Evolutionary conservation across 1,140 invertebrate species (phyloP).

Genomic region (Ctenoplectra terminalis): DNA sequence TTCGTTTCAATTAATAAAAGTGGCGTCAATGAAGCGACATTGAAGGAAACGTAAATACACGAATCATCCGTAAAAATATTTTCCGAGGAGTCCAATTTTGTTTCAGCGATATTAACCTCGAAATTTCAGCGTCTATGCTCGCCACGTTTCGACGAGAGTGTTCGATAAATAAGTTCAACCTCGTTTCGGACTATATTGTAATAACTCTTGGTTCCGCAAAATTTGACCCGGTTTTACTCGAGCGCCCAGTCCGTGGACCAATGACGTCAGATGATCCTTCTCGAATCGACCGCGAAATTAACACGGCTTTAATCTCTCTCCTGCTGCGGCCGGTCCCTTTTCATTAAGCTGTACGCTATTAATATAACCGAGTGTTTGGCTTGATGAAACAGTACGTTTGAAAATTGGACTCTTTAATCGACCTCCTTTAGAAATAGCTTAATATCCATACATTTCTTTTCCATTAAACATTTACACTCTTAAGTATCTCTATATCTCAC

Average conservation of each 20-base stretch:
- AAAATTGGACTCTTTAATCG: background rate
- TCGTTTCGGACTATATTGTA: conserved; percentile 32
- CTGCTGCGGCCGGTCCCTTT: no score
- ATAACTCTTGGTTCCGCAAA: conserved; percentile 28
- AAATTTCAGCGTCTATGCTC: conserved; percentile 1
- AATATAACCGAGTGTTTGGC: background rate
- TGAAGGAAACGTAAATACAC: background rate
- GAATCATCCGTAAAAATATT: background rate
- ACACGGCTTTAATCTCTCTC: background rate
- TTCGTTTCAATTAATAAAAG: conserved; percentile 18
- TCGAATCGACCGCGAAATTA: conserved; percentile 29
- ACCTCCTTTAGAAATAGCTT: no score
- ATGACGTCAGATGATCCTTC: conserved; percentile 15
- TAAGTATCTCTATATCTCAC: no score
- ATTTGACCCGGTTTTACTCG: conserved; percentile 44
- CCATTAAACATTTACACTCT: no score
- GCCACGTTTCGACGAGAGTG: background rate
- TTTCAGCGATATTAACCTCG: background rate
- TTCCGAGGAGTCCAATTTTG: background rate
- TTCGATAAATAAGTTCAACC: conserved; percentile 39
- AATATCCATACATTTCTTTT: no score
- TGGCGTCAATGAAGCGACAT: background rate
- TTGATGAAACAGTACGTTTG: background rate
- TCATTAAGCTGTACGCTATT: conserved; percentile 10
- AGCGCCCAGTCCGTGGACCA: background rate